Base-by-base conservation (phyloP, 1,140 invertebrate species). In the Oncopodura yosiiana region DNA sequence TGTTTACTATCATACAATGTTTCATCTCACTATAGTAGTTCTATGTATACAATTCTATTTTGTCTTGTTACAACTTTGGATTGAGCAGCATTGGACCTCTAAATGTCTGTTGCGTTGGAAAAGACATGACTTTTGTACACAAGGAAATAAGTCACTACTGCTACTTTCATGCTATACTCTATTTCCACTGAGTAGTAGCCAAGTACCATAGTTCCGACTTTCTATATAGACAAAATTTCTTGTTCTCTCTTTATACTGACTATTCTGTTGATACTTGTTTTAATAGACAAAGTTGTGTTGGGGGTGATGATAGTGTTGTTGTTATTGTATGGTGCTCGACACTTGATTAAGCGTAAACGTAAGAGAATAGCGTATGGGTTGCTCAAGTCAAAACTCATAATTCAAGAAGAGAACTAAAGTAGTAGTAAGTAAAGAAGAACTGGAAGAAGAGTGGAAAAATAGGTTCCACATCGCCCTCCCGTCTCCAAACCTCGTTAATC, bases 341-440 rank as follows among this genome's bases (percentile, higher is more conserved):
- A 60, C 48, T 60, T 60, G 56, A 58, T 54, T 57, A 62, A 58
- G 55, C 51, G 39, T 26, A n/a, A n/a, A n/a, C n/a, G n/a, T n/a
- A n/a, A 58, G 51, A 30, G 43, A 57, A 45, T 44, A 39, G 6
- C 14, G 14, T 34, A 56, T 51, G 53, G 49, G 42, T 56, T 42
- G 39, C 53, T 24, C 29, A 39, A 53, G 55, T 61, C 60, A 61
- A 55, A 58, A 58, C 56, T 58, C 60, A 62, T 62, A 62, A 62
- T 44, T 62, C 56, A 61, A 38, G 44, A 32, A 23, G n/a, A n/a
- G n/a, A n/a, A n/a, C n/a, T n/a, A n/a, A n/a, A n/a, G n/a, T n/a
- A n/a, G n/a, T n/a, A n/a, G n/a, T n/a, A n/a, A n/a, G n/a, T n/a
- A n/a, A n/a, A n/a, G n/a, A n/a, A n/a, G n/a, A n/a, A n/a, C n/a